Conservation (phyloP, 2,797 vertebrate species). For the Synaphobranchus kaupii region DNA sequence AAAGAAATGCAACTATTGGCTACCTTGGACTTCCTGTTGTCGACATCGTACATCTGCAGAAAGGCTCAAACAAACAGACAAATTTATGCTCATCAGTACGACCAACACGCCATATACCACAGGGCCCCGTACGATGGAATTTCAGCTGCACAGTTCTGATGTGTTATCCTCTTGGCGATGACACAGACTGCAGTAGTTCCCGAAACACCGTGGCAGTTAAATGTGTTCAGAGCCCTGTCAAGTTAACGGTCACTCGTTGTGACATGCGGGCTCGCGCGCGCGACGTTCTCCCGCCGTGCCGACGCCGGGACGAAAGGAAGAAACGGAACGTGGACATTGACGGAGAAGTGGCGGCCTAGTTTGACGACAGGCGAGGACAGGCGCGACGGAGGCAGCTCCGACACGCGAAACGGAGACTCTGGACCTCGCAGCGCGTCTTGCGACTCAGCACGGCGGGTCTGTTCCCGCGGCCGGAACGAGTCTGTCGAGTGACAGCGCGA, state of each 20-base stretch:
- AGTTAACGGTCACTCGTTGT: neutral
- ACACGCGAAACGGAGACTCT: neutral
- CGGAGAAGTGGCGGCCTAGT: neutral
- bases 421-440: neutral
- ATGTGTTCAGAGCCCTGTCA: neutral
- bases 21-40: too few relatives aligned
- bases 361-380: neutral
- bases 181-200: neutral
- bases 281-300: neutral
- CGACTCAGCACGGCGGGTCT: neutral
- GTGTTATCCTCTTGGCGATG: neutral
- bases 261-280: neutral
- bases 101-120: neutral
- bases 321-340: neutral
- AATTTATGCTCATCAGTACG: neutral
- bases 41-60: neutral
- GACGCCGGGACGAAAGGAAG: neutral
- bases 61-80: neutral
- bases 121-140: neutral
- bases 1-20: neutral
- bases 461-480: too few relatives aligned
- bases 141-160: neutral
- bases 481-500: too few relatives aligned
- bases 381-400: neutral
- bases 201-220: neutral